These are phyloP conservation scores for Oophaga sylvatica DNA, from an alignment of 2,797 vertebrate genomes.

Conservation along the genomic window DNA sequence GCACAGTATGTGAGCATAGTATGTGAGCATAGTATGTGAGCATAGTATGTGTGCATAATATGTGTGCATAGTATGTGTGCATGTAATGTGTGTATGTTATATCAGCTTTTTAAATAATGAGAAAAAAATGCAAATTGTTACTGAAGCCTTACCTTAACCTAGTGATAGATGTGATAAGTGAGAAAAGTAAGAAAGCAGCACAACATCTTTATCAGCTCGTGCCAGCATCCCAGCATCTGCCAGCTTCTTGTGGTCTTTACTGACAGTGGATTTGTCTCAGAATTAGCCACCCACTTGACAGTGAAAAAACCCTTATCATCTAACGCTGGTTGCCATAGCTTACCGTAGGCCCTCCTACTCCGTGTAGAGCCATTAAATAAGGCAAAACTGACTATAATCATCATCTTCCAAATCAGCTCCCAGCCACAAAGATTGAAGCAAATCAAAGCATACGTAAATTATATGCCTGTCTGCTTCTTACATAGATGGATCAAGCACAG, in stretches of 20 bases:
- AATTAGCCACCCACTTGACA: conserved; percentile 49
- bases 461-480: neutral
- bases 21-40: neutral
- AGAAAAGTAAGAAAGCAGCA: neutral
- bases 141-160: conserved; percentile 33
- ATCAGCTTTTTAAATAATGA: neutral
- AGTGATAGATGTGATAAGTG: neutral
- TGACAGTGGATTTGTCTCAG: conserved; percentile 28
- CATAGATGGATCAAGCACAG: neutral
- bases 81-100: too few species aligned
- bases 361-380: conserved; percentile 26
- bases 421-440: conserved; percentile 1
- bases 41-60: too few species aligned
- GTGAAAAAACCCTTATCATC: conserved; percentile 26
- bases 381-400: conserved; percentile 28
- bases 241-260: conserved; percentile 15
- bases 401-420: conserved; percentile 33
- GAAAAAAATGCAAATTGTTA: neutral
- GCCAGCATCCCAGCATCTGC: neutral
- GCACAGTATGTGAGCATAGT: too few species aligned
- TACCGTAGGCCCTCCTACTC: conserved; percentile 26
- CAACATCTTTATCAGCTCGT: neutral
- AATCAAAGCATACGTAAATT: conserved; percentile 5
- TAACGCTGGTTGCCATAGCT: conserved; percentile 48
- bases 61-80: neutral